phyloP scores from a whole-genome alignment of 1,140 invertebrate genomes.

The Nephila pilipes region DNA sequence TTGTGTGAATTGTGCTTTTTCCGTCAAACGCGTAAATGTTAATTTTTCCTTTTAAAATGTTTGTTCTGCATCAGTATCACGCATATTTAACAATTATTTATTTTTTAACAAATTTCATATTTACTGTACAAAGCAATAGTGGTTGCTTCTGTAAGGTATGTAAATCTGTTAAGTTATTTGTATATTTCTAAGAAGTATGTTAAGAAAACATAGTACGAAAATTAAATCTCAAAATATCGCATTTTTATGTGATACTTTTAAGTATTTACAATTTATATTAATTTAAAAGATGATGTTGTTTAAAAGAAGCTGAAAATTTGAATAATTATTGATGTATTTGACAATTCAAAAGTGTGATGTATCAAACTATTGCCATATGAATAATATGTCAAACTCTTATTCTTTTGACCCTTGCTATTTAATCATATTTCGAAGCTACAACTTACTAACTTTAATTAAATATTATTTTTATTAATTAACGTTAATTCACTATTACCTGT shows the following conservation, averaged over 20 bases:
- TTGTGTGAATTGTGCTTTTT: not conserved
- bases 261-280: not conserved
- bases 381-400: too few relatives aligned
- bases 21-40: not conserved
- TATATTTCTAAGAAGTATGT: not conserved
- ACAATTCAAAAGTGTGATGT: not conserved
- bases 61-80: not conserved
- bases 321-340: not conserved
- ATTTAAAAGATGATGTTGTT: not conserved
- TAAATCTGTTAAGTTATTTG: not conserved
- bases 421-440: too few relatives aligned
- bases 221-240: not conserved
- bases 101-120: constrained; percentile 1
- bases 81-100: constrained; percentile 15
- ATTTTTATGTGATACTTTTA: not conserved
- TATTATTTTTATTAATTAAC: too few relatives aligned
- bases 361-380: too few relatives aligned
- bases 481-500: too few relatives aligned
- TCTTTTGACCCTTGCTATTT: too few relatives aligned
- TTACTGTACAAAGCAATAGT: not conserved
- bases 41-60: not conserved
- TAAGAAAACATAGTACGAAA: not conserved
- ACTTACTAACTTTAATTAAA: too few relatives aligned
- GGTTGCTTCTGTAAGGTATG: constrained; percentile 63
- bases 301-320: not conserved